Percentiles rank a stretch among this genome's conserved stretches.
phyloP scores from a whole-genome alignment of 2,888 invertebrate species.

The Synanthedon tipuliformis region DNA sequence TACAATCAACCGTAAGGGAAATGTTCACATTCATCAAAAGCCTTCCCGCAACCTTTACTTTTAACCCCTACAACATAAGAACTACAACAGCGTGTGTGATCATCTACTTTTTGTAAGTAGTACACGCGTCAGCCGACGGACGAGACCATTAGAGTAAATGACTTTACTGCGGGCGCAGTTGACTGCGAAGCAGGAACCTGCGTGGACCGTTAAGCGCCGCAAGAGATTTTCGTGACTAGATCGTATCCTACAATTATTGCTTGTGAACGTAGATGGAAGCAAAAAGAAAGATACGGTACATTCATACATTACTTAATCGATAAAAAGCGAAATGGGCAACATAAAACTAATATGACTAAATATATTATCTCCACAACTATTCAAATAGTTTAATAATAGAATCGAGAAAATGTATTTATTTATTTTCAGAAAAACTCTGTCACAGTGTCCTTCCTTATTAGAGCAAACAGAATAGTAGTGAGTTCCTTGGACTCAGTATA shows the following conservation, averaged over 20 bases:
- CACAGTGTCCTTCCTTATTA: too few relatives aligned
- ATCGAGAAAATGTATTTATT: too few relatives aligned
- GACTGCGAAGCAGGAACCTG: conserved; percentile 1
- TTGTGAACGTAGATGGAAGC: conserved; percentile 4
- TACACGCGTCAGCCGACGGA: conserved; percentile 18
- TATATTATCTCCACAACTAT: too few relatives aligned
- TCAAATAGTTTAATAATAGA: too few relatives aligned
- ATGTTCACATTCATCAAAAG: neutral
- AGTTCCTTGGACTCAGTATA: too few relatives aligned
- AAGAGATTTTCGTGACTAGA: conserved; percentile 47
- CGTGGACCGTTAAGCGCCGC: conserved; percentile 28
- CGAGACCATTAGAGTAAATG: conserved; percentile 47
- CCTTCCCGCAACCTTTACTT: neutral
- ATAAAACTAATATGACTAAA: too few relatives aligned
- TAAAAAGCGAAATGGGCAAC: too few relatives aligned
- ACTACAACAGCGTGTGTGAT: neutral
- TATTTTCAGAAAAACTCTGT: too few relatives aligned
- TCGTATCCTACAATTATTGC: conserved; percentile 30
- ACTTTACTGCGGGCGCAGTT: conserved; percentile 23
- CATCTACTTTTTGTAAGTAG: neutral
- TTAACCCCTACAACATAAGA: neutral
- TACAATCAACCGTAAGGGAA: neutral
- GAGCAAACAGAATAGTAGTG: too few relatives aligned
- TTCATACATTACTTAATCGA: too few relatives aligned
- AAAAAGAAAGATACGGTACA: too few relatives aligned